These are phyloP conservation scores for Buphagus erythrorhynchus DNA, from an alignment of 2,797 vertebrate species.

Conservation along the genomic window DNA sequence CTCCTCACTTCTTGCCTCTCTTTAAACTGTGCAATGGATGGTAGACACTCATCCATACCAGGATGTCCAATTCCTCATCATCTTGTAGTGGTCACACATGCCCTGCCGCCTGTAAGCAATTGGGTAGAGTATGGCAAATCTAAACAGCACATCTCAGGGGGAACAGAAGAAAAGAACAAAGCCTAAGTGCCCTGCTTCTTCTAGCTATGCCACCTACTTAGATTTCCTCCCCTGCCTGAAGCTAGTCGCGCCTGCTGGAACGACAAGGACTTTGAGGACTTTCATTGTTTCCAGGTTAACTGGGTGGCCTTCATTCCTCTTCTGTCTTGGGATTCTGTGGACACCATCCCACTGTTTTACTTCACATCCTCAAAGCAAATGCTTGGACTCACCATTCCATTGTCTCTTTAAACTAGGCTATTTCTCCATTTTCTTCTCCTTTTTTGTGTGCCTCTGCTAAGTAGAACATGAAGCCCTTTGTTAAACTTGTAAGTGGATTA, in stretches of 20 bases:
- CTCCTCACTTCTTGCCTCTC: background rate
- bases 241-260: background rate
- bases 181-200: background rate
- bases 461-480: background rate
- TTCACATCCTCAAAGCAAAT: conserved; percentile 51
- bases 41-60: background rate
- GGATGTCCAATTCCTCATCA: background rate
- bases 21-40: background rate
- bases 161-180: background rate
- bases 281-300: conserved; percentile 65
- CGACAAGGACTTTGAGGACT: conserved; percentile 24
- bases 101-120: background rate
- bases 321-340: conserved; percentile 9
- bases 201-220: conserved; percentile 55
- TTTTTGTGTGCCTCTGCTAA: background rate
- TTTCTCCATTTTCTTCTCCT: background rate
- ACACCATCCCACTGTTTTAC: conserved; percentile 38
- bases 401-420: background rate
- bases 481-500: background rate
- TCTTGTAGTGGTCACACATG: background rate
- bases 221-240: conserved; percentile 44
- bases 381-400: conserved; percentile 25
- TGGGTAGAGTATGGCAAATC: conserved; percentile 6
- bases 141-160: background rate
- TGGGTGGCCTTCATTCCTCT: conserved; percentile 56